These are phyloP conservation scores for Thamnaconus septentrionalis DNA, from an alignment of 2,113 vertebrate genomes.

Conservation along the genomic window DNA sequence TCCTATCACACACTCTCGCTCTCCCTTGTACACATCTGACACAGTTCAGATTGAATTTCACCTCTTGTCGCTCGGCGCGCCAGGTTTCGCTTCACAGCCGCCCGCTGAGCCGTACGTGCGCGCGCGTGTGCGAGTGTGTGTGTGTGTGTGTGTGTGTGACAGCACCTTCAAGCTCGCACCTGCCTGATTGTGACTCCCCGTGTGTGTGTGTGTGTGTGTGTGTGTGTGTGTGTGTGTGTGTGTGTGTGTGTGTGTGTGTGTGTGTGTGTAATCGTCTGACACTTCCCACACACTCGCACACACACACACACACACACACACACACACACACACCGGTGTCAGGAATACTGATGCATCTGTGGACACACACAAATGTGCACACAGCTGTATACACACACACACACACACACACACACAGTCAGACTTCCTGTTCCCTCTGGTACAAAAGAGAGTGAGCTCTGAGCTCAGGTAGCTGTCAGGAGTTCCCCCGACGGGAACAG, in stretches of 20 bases:
- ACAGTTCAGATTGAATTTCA: conserved; percentile 58
- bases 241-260: conserved; percentile 22
- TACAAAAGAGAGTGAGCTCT: conserved; percentile 60
- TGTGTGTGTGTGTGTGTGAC: conserved; percentile 43
- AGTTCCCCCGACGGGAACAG: conserved; percentile 64
- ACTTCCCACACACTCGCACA: conserved; percentile 36
- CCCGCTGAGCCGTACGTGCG: conserved; percentile 21
- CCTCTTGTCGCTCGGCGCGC: conserved; percentile 46
- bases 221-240: conserved; percentile 6
- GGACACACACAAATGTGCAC: conserved; percentile 24
- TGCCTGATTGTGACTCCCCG: not conserved
- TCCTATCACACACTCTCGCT: conserved; percentile 23
- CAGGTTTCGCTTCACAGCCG: conserved; percentile 30
- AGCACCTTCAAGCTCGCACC: conserved; percentile 43
- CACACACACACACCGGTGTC: conserved; percentile 31
- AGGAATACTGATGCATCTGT: conserved; percentile 57
- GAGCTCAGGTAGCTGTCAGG: conserved; percentile 73
- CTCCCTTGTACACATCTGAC: conserved; percentile 46
- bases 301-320: conserved; percentile 7
- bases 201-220: not conserved
- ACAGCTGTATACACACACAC: conserved; percentile 17
- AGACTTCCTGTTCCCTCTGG: conserved; percentile 11
- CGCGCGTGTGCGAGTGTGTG: not conserved
- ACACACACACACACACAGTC: conserved; percentile 23
- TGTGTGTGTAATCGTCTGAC: conserved; percentile 38